phyloP scores from a whole-genome alignment of 2,888 invertebrate species.

The Omphaloscelis lunosa region DNA sequence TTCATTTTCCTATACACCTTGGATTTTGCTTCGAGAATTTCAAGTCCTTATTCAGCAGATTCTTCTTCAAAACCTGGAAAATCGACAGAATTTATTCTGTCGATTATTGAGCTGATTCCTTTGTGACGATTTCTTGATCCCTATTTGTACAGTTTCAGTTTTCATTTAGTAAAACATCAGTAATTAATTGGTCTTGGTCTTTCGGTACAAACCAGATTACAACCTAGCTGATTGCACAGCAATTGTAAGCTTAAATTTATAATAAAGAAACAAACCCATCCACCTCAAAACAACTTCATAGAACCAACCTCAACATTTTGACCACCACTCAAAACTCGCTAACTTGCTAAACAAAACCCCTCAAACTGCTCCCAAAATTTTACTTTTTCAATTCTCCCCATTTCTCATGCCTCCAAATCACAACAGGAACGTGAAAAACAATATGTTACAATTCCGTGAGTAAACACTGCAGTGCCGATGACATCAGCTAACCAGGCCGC shows the following conservation, averaged over 20 bases:
- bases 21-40: neutral
- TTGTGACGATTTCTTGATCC: neutral
- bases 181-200: neutral
- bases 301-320: neutral
- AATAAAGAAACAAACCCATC: neutral
- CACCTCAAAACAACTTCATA: neutral
- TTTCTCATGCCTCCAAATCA: conserved; percentile 46
- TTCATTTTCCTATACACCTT: neutral
- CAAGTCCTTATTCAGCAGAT: neutral
- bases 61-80: neutral
- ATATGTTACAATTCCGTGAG: conserved; percentile 69
- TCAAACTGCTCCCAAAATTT: conserved; percentile 9
- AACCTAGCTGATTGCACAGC: neutral
- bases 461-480: conserved; percentile 83
- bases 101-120: neutral
- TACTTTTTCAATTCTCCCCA: conserved; percentile 28
- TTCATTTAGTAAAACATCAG: neutral
- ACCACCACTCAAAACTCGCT: neutral
- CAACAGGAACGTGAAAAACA: conserved; percentile 63
- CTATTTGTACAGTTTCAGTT: neutral
- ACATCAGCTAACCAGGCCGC: conserved; percentile 83
- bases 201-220: neutral
- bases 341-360: conserved; percentile 32
- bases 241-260: neutral
- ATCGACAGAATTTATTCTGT: neutral